Evolutionary conservation across 2,113 vertebrate genomes (phyloP).

Genomic region (Alexandromys fortis): DNA sequence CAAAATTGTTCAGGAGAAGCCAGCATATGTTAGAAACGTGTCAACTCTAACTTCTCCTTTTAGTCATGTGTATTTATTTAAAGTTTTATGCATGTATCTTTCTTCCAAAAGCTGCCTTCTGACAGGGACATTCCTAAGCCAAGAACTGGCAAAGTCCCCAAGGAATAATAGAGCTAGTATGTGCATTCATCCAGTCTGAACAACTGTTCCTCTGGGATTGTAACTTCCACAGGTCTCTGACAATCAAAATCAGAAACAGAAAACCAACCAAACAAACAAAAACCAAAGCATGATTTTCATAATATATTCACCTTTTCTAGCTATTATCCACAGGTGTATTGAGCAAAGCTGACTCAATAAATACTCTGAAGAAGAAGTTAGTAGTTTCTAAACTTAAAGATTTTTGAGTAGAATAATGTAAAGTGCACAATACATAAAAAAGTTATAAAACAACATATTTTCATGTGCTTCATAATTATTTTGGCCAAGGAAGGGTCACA

Average conservation of each 20-base stretch:
- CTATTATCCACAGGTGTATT: not conserved
- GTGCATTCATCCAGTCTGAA: not conserved
- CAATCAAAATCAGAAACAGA: not conserved
- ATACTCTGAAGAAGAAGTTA: not conserved
- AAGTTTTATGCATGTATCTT: not conserved
- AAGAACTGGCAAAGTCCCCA: not conserved
- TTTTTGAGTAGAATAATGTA: not conserved
- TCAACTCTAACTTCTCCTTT: not conserved
- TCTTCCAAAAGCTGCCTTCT: not conserved
- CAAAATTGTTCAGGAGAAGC: not conserved
- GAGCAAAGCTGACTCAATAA: not conserved
- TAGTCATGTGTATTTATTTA: not conserved
- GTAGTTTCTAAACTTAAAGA: not conserved
- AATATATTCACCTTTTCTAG: not conserved
- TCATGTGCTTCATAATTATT: not conserved
- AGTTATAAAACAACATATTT: not conserved
- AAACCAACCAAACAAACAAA: not conserved
- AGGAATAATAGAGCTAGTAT: not conserved
- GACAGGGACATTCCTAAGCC: not conserved
- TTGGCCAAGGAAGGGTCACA: not conserved
- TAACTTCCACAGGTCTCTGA: not conserved
- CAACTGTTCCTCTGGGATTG: not conserved
- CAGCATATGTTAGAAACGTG: not conserved
- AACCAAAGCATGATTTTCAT: not conserved
- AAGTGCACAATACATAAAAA: conserved; percentile 2